Conservation (phyloP, 2,888 invertebrate genomes). For the Teleogryllus oceanicus region DNA sequence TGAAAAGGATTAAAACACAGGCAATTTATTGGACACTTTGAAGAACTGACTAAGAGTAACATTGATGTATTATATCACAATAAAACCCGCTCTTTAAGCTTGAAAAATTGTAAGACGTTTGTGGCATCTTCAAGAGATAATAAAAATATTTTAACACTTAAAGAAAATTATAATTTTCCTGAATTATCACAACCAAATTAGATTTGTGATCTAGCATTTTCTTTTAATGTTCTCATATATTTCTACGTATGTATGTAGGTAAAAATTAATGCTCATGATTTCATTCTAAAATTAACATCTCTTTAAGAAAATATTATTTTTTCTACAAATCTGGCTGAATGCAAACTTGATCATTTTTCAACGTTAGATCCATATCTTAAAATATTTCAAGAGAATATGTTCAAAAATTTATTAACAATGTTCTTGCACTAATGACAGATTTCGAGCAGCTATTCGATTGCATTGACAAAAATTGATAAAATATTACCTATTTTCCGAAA, state of each 20-base stretch:
- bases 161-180: not conserved
- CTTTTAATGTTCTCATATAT: not conserved
- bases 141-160: not conserved
- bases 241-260: not conserved
- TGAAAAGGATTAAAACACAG: not conserved
- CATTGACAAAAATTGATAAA: not conserved
- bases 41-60: not conserved
- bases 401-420: not conserved
- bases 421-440: not conserved
- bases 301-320: not conserved
- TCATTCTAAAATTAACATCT: not conserved
- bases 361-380: not conserved
- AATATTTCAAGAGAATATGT: not conserved
- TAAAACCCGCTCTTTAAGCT: not conserved
- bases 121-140: not conserved
- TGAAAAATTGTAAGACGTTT: not conserved
- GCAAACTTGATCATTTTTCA: not conserved
- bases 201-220: not conserved
- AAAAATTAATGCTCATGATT: not conserved
- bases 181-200: not conserved
- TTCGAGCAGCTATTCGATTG: no score
- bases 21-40: not conserved
- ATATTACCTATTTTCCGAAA: not conserved
- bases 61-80: no score
- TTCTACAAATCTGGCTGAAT: not conserved